Base-by-base conservation (phyloP, 2,888 invertebrate species). In the Eupeodes luniger region DNA sequence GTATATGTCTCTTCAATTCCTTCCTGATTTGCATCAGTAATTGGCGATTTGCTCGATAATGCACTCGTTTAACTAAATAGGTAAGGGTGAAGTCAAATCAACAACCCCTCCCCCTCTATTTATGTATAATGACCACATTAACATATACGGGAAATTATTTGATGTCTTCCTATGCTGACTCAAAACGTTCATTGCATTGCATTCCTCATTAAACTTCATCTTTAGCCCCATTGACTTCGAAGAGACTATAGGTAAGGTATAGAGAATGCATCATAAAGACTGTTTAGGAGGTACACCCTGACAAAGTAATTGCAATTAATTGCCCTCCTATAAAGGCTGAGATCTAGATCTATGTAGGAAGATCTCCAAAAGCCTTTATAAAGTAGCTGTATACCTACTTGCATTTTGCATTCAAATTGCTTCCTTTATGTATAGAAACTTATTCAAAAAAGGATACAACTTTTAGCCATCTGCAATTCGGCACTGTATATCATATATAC, bases 251-350 rank as follows among this genome's bases (percentile, higher is more conserved):
- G 40, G 40, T 7, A 0, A 9, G 40, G 1, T 40, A 40, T 40
- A 40, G 40, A 40, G 9, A 1, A 27, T 27, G 40, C 40, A 40
- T 19, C 1, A 40, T n/a, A n/a, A n/a, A n/a, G n/a, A n/a, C n/a
- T n/a, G n/a, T n/a, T 0, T 4, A 3, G 2, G 2, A 36, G 12
- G 5, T 14, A 19, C 36, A 40, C 59, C 61, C 53, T 81, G 75
- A 72, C 83, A 80, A 77, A 81, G 80, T 88, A 88, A 84, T 88
- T 81, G 87, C 84, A 88, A 88, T 88, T 88, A 88, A 88, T 88
- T 88, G 84, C 84, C 64, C 84, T 40, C 40, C 5, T 5, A 88
- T 84, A 88, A 88, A 88, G 57, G 62, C 77, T 67, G 80, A 19
- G 53, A 86, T 83, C 82, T 61, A 19, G 53, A 86, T 83, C 82